Evolutionary conservation across 1,140 invertebrate species (phyloP), one percentile per base, ranked within the genome.

Genomic region (Eriocheir sinensis): DNA sequence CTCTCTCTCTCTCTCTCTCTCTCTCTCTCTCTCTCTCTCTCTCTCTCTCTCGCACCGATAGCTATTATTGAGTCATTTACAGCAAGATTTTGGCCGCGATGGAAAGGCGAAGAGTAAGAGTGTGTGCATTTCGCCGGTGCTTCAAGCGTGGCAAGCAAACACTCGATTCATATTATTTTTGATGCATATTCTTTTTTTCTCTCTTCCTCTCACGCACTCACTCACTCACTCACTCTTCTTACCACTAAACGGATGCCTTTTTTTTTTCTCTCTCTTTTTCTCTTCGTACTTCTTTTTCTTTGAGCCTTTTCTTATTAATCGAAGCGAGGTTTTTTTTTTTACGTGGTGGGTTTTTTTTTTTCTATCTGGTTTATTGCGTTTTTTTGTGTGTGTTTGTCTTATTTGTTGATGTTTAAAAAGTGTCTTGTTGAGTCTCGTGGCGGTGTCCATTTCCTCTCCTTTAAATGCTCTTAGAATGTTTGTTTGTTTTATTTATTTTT

Each of bases 21-120:
- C 40, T 30, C 30, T 81, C 80, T 48, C 44, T 48, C 41, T 48
- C 30, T 48, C 41, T 32, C 40, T 30, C 30, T 81, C 80, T 53
- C 38, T 48, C 44, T 48, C 41, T 48, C 30, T 60, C 48, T 36
- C 44, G 17, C 0, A 36, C 81, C 30, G 34, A 34, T 32, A 85
- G 81, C 81, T 41, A 85, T 27, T 12, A 12, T 27, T 60, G 53
- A 85, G 91, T 83, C 41, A 92, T 83, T 92, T 85, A 85, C 30
- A 85, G 36, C 80, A 92, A 92, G 91, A 92, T 92, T 85, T 85
- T 32, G 80, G 27, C 8, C 17, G 36, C 15, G 48, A 30, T 21
- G 60, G 60, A n/a, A n/a, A n/a, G 60, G 60, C 4, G 44, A n/a
- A 8, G 60, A n/a, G 60, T 12, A 72, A n/a, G 8, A n/a, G 60